Evolutionary conservation across 2,113 vertebrate species (phyloP), one percentile per base, ranked within the genome.

Genomic region (Colius striatus): DNA sequence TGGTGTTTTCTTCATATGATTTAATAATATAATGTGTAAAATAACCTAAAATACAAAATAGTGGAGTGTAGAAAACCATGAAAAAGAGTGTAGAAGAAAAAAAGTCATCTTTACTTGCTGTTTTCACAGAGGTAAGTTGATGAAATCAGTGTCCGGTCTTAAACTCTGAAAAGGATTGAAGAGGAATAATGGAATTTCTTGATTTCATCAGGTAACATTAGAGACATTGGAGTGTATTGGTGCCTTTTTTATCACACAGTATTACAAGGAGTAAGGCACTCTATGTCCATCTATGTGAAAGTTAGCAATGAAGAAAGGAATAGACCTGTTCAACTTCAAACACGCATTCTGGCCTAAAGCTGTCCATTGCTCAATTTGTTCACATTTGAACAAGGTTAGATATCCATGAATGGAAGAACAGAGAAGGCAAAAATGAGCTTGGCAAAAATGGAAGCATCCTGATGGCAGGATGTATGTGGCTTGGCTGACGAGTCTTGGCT

Each of bases 401-500:
- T 16, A 89, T 14, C 41, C 36, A 58, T 0, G 6, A 75, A 17
- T 47, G 90, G 75, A 87, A 57, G 75, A 90, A 83, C 1, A 13
- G 32, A 80, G 29, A 43, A 60, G 32, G 54, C n/a, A n/a, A n/a
- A n/a, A n/a, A n/a, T n/a, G 55, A 95, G 47, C 34, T 53, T 86
- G 79, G 85, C 87, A 94, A 66, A 81, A 68, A 1, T 11, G 45
- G 77, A 71, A 94, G n/a, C 45, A 75, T 78, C 68, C 70, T 65
- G 45, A 84, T 89, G 50, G 86, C 51, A 88, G 73, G 51, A 86
- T 82, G 34, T 67, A 50, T 58, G 34, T 90, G 67, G 72, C 82
- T 95, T 88, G 91, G 84, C 81, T 94, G 68, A 29, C 58, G 50
- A 51, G n/a, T 53, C 67, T 87, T 88, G 81, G 81, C 71, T 95